Evolutionary conservation across 2,888 invertebrate species (phyloP).

Genomic region (Chymomyza caudatula): DNA sequence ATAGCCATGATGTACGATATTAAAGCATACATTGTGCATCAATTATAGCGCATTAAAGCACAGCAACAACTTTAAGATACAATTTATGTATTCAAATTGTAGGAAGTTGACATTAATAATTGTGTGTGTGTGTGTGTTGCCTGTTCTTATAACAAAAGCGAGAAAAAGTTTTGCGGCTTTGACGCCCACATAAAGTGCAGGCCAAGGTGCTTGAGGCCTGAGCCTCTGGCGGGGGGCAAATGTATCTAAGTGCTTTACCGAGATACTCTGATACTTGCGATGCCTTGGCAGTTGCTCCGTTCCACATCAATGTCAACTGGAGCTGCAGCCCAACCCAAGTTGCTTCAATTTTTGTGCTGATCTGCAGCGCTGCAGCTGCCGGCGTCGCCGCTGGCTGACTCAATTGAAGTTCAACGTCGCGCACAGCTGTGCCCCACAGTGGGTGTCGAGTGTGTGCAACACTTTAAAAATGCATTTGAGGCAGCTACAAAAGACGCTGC

Average conservation of each 20-base stretch:
- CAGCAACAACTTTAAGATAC: slow-evolving; percentile 50
- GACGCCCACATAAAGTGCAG: slow-evolving; percentile 37
- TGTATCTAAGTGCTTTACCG: slow-evolving; percentile 5
- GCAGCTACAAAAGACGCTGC: background rate
- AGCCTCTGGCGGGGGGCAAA: background rate
- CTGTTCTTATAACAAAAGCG: background rate
- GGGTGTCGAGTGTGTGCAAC: slow-evolving; percentile 10
- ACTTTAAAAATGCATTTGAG: slow-evolving; percentile 12
- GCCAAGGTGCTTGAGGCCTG: slow-evolving; percentile 10
- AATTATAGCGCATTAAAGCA: slow-evolving; percentile 64
- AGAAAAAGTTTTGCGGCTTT: slow-evolving; percentile 21
- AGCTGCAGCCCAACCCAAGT: background rate
- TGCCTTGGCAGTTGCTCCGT: background rate
- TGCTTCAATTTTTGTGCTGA: slow-evolving; percentile 8
- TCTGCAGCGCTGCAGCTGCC: background rate
- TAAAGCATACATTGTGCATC: slow-evolving; percentile 50
- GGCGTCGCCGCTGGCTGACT: slow-evolving; percentile 3
- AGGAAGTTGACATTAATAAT: slow-evolving; percentile 64
- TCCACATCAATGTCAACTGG: slow-evolving; percentile 17
- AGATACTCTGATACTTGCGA: slow-evolving; percentile 1
- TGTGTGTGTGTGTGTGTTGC: background rate
- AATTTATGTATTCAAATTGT: slow-evolving; percentile 58
- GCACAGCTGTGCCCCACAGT: background rate
- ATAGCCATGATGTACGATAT: slow-evolving; percentile 25
- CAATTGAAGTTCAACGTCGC: slow-evolving; percentile 14